Evolutionary conservation across 2,113 vertebrate species (phyloP).

Genomic region (Tragelaphus scriptus): DNA sequence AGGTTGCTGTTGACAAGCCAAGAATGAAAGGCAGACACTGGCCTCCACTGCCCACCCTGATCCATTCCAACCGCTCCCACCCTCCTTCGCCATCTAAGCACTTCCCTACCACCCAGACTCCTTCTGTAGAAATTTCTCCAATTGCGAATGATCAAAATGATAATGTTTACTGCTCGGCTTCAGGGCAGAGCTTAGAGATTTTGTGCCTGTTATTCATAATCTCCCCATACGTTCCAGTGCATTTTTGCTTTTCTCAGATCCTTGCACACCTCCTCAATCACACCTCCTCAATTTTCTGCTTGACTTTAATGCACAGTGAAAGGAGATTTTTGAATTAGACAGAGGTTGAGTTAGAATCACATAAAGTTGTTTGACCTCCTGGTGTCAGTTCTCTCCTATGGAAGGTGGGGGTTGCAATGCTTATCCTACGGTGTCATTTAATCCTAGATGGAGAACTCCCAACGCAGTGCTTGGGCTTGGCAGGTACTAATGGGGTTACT

Average conservation of each 20-base stretch:
- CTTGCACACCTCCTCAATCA: neutral
- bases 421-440: rapidly evolving
- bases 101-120: neutral
- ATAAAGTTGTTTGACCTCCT: neutral
- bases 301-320: neutral
- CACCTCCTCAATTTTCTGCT: neutral
- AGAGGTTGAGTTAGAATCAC: neutral
- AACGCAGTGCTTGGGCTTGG: neutral
- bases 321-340: neutral
- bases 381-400: neutral
- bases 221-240: neutral
- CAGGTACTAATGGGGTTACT: neutral
- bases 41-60: neutral
- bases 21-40: neutral
- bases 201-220: neutral
- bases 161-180: neutral
- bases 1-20: neutral
- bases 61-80: neutral
- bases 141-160: neutral
- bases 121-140: neutral
- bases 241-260: neutral
- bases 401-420: neutral
- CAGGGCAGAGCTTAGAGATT: neutral
- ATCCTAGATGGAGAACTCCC: neutral
- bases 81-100: neutral